Percentiles rank a stretch among this genome's conserved stretches.
These are phyloP conservation scores for Gallinago nigripennis DNA, from an alignment of 2,797 vertebrate species.

Conservation along the genomic window DNA sequence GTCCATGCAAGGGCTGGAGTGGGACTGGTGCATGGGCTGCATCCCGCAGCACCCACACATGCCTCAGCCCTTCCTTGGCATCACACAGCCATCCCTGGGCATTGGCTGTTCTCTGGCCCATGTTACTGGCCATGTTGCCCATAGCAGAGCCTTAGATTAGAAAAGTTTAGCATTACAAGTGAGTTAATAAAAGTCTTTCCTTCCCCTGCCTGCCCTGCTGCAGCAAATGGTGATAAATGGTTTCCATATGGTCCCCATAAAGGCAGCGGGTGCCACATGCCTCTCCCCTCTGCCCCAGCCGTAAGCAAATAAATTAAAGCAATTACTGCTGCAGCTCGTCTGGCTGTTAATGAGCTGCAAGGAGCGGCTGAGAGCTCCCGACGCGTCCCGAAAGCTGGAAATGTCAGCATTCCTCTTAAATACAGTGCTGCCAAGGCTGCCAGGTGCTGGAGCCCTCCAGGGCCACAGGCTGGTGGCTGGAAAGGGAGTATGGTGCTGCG, in stretches of 20 bases:
- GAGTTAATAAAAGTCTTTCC: slow-evolving; percentile 79
- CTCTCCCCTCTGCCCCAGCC: slow-evolving; percentile 79
- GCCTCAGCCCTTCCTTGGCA: background rate
- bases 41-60: background rate
- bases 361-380: slow-evolving; percentile 68
- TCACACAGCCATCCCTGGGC: background rate
- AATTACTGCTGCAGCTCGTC: slow-evolving; percentile 76
- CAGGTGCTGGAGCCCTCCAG: slow-evolving; percentile 45
- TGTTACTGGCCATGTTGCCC: background rate
- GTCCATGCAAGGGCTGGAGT: background rate
- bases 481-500: background rate
- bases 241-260: slow-evolving; percentile 83
- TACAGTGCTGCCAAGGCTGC: slow-evolving; percentile 27
- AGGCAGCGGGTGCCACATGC: slow-evolving; percentile 76
- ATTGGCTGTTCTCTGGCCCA: background rate
- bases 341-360: slow-evolving; percentile 72
- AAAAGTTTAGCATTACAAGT: slow-evolving; percentile 81
- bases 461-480: accelerated
- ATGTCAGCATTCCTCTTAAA: slow-evolving; percentile 70
- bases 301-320: slow-evolving; percentile 85
- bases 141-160: slow-evolving; percentile 80
- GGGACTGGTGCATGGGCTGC: background rate
- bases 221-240: slow-evolving; percentile 81
- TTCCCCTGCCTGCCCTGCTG: background rate
- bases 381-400: slow-evolving; percentile 71